Conservation (phyloP, 2,113 vertebrate genomes). For the Actenoides hombroni region DNA sequence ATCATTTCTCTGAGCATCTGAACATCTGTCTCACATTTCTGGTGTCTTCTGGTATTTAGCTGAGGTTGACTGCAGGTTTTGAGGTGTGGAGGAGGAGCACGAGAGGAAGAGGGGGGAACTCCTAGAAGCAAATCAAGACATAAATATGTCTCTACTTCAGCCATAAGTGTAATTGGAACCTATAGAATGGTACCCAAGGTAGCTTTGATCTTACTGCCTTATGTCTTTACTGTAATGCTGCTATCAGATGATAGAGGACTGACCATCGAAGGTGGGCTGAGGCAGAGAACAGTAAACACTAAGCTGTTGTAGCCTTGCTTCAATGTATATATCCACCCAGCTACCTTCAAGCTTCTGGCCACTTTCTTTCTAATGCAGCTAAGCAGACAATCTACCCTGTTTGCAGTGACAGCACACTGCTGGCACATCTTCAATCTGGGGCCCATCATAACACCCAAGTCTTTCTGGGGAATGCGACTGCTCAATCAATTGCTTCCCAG, state of each 20-base stretch:
- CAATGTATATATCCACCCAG: background rate
- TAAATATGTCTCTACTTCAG: slow-evolving; percentile 1
- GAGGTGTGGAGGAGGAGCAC: background rate
- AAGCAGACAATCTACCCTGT: background rate
- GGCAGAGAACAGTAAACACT: background rate
- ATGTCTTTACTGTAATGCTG: background rate
- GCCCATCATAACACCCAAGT: background rate
- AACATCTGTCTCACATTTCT: slow-evolving; percentile 59
- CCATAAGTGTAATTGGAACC: slow-evolving; percentile 27
- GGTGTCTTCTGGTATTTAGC: background rate
- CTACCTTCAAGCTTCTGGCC: background rate
- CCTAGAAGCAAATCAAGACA: background rate
- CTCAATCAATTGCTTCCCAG: background rate
- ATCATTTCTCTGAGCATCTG: slow-evolving; percentile 43
- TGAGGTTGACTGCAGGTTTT: background rate
- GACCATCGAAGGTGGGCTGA: background rate
- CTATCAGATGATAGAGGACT: background rate
- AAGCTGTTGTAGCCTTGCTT: background rate
- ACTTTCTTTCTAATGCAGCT: background rate
- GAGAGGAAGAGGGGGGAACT: background rate
- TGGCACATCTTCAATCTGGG: background rate
- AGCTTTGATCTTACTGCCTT: slow-evolving; percentile 32
- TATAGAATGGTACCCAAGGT: background rate
- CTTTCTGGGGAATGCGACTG: background rate
- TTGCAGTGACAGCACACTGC: background rate